Conservation (phyloP, 2,797 vertebrate genomes). For the Ptychadena robeensis region DNA sequence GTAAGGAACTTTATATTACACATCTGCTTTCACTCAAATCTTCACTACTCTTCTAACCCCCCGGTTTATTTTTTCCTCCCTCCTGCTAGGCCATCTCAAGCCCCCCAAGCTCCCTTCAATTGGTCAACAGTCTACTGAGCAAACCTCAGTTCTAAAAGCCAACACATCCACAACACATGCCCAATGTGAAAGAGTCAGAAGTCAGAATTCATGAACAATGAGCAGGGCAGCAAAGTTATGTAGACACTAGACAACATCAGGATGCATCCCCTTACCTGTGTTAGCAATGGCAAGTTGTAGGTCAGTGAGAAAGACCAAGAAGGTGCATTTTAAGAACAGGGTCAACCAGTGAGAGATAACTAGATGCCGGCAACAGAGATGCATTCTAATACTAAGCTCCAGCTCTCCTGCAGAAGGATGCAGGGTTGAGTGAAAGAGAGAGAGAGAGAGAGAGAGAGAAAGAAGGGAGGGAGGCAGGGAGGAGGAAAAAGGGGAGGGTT, state of each 20-base stretch:
- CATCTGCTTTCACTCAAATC: conserved; percentile 51
- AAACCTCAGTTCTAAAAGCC: neutral
- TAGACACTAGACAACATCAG: neutral
- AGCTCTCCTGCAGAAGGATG: conserved; percentile 47
- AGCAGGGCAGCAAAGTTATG: conserved; percentile 25
- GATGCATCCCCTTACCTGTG: conserved; percentile 25
- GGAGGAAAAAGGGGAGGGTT: conserved; percentile 54
- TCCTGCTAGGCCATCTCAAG: conserved; percentile 12
- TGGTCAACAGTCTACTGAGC: neutral
- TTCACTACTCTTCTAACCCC: neutral
- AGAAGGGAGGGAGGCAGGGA: conserved; percentile 57
- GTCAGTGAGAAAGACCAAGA: conserved; percentile 63
- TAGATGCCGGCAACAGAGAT: conserved; percentile 51
- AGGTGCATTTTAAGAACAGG: conserved; percentile 65
- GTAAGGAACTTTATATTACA: conserved; percentile 33
- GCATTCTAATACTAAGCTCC: conserved; percentile 55
- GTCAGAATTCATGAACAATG: conserved; percentile 10
- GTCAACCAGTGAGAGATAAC: conserved; percentile 55
- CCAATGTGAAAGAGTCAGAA: neutral
- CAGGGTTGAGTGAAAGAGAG: conserved; percentile 30
- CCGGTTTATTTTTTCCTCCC: neutral
- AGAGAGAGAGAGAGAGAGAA: conserved; percentile 64
- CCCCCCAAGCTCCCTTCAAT: neutral
- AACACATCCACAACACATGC: conserved; percentile 39
- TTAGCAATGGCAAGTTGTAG: conserved; percentile 34